These are phyloP conservation scores for Aproaerema taeniolella DNA, from an alignment of 2,888 invertebrate genomes.

Conservation along the genomic window DNA sequence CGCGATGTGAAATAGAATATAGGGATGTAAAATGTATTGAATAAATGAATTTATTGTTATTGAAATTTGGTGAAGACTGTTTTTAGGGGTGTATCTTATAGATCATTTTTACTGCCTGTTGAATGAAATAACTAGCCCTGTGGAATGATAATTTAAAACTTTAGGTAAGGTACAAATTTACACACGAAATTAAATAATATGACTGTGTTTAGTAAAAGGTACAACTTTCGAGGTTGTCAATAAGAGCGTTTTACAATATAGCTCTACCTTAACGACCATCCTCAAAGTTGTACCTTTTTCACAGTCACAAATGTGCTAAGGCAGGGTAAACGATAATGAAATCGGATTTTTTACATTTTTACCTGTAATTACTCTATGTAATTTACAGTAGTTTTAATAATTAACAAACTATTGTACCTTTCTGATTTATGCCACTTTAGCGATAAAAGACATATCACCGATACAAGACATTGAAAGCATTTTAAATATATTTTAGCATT, in stretches of 20 bases:
- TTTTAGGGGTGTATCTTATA: constrained; percentile 20
- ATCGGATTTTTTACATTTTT: constrained; percentile 5
- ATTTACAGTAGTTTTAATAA: constrained; percentile 1
- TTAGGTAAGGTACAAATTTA: constrained; percentile 10
- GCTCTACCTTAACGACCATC: too few species aligned
- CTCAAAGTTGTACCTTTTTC: too few species aligned
- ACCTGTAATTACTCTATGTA: constrained; percentile 1
- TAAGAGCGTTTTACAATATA: too few species aligned
- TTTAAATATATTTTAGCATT: constrained; percentile 7
- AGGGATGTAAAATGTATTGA: constrained; percentile 19
- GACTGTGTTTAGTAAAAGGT: too few species aligned
- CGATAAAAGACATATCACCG: constrained; percentile 17
- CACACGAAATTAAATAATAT: too few species aligned
- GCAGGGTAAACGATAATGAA: constrained; percentile 11
- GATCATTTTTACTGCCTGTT: constrained; percentile 13
- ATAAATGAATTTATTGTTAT: constrained; percentile 26
- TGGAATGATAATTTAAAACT: constrained; percentile 2
- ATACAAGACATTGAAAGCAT: constrained; percentile 8
- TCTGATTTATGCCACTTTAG: constrained; percentile 7
- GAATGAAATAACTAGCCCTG: constrained; percentile 9
- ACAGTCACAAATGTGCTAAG: too few species aligned
- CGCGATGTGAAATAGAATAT: constrained; percentile 18
- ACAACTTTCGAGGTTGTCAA: too few species aligned
- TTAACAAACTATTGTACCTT: constrained; percentile 1
- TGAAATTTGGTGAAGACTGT: constrained; percentile 31